These are phyloP conservation scores for Anthopleura xanthogrammica DNA, from an alignment of 92 coral and sea anemone genomes.

Conservation along the genomic window DNA sequence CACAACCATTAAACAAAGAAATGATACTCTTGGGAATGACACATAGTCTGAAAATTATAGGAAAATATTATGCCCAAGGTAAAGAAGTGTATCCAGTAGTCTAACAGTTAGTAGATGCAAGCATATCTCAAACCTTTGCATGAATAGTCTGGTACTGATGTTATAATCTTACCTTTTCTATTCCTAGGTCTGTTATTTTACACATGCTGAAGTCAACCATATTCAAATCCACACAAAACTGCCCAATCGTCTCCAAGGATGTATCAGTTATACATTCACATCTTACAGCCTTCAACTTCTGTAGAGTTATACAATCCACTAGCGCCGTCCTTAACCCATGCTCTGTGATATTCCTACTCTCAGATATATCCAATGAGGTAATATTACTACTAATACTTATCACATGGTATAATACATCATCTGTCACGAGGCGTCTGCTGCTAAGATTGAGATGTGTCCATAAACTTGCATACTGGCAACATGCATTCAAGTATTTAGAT, in stretches of 20 bases:
- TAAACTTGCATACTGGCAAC: slow-evolving; percentile 68
- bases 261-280: slow-evolving; percentile 60
- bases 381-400: slow-evolving; percentile 53
- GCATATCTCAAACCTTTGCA: too few relatives aligned
- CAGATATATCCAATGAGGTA: slow-evolving; percentile 61
- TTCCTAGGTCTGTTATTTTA: slow-evolving; percentile 69
- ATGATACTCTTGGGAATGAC: too few relatives aligned
- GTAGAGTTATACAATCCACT: slow-evolving; percentile 49
- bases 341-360: slow-evolving; percentile 57
- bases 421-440: slow-evolving; percentile 53
- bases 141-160: too few relatives aligned
- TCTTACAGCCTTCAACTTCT: slow-evolving; percentile 51
- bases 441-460: slow-evolving; percentile 66
- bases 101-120: too few relatives aligned
- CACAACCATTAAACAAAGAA: too few relatives aligned
- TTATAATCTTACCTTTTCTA: slow-evolving; percentile 59
- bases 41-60: too few relatives aligned
- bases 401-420: slow-evolving; percentile 60
- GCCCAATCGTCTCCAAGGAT: slow-evolving; percentile 63
- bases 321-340: slow-evolving; percentile 57
- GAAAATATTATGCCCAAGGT: too few relatives aligned
- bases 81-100: too few relatives aligned
- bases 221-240: slow-evolving; percentile 51
- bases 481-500: slow-evolving; percentile 65
- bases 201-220: slow-evolving; percentile 80